Conservation (phyloP, 30 jellyfish, hydroid and myxozoan species). For the Mastigias papua region DNA sequence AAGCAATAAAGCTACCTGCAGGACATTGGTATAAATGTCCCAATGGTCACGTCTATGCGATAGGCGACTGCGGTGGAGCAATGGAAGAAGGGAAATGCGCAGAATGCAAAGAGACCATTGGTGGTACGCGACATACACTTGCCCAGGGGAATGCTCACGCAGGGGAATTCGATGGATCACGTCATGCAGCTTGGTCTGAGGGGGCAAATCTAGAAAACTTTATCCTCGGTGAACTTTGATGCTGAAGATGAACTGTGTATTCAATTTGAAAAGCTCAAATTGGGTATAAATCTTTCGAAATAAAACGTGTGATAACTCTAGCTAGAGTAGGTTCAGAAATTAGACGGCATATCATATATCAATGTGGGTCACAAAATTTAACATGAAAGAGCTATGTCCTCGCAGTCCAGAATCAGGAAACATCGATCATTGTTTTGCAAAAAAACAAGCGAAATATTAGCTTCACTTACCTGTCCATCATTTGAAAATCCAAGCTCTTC, state of each 20-base stretch:
- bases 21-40: constrained; percentile 89
- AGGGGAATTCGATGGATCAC: constrained; percentile 80
- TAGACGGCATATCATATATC: too few relatives aligned
- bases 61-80: constrained; percentile 94
- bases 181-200: constrained; percentile 81
- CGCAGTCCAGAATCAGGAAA: too few relatives aligned
- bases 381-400: too few relatives aligned
- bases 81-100: constrained; percentile 68
- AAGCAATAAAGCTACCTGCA: constrained; percentile 54
- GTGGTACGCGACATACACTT: constrained; percentile 65
- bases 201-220: constrained; percentile 73
- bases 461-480: too few relatives aligned
- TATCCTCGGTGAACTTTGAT: constrained; percentile 8
- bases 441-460: too few relatives aligned
- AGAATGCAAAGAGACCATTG: constrained; percentile 75
- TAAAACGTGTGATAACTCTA: too few relatives aligned
- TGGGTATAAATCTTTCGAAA: too few relatives aligned
- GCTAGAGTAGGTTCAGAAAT: too few relatives aligned
- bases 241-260: neutral
- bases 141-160: constrained; percentile 80
- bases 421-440: too few relatives aligned
- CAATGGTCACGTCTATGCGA: constrained; percentile 83
- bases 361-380: too few relatives aligned
- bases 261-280: neutral
- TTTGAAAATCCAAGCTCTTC: too few relatives aligned